Percentiles rank a stretch among this genome's conserved stretches.
These are phyloP conservation scores for Heliangelus exortis DNA, from an alignment of 2,797 vertebrate genomes.

Conservation along the genomic window DNA sequence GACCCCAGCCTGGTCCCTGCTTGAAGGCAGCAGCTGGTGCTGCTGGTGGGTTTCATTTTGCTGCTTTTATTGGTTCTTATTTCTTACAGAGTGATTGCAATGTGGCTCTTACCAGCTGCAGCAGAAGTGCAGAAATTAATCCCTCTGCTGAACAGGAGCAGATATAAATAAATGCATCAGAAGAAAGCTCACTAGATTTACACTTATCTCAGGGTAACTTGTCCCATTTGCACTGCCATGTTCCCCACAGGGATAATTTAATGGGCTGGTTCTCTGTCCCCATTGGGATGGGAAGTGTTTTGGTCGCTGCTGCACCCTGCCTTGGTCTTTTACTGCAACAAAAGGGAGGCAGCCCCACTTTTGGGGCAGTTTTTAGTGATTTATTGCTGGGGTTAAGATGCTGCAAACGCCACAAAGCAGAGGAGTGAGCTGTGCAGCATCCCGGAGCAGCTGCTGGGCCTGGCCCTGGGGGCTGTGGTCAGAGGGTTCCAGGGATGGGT, in stretches of 20 bases:
- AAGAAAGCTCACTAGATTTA: not conserved
- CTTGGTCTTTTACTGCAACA: not conserved
- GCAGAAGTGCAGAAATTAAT: not conserved
- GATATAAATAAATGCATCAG: not conserved
- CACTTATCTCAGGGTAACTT: not conserved
- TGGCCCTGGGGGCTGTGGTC: rapidly evolving
- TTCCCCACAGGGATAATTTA: not conserved
- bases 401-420: rapidly evolving
- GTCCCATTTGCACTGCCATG: not conserved
- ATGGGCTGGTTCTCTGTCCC: not conserved
- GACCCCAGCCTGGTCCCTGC: not conserved
- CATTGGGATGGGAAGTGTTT: not conserved
- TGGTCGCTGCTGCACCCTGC: not conserved
- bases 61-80: not conserved
- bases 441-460: not conserved
- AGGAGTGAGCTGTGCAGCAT: not conserved
- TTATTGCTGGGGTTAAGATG: not conserved
- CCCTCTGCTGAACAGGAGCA: rapidly evolving
- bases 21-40: not conserved
- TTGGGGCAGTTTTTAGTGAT: rapidly evolving
- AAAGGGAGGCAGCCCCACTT: not conserved
- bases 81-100: not conserved
- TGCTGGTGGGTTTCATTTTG: not conserved
- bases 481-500: rapidly evolving
- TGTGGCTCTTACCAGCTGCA: not conserved